phyloP scores from a whole-genome alignment of 1,140 invertebrate genomes.

The Trypoxylus dichotomus region DNA sequence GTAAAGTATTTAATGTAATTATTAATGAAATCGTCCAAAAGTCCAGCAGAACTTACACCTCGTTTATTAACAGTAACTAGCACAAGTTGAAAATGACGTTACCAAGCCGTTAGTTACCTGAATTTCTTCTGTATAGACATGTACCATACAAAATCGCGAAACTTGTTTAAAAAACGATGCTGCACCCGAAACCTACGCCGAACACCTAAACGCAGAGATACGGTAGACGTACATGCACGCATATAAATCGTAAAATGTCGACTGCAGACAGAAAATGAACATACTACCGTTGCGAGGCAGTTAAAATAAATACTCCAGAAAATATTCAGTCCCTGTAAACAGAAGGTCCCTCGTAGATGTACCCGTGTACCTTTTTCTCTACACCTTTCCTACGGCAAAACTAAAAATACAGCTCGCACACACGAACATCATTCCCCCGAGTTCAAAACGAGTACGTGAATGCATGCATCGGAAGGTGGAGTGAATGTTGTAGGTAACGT shows the following conservation, averaged over 20 bases:
- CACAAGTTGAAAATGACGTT: too few relatives aligned
- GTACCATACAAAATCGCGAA: too few relatives aligned
- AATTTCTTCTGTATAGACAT: too few relatives aligned
- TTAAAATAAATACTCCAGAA: constrained; percentile 18
- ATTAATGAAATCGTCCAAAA: too few relatives aligned
- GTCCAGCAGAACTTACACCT: too few relatives aligned
- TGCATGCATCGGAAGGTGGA: background rate
- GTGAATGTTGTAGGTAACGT: background rate
- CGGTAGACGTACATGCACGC: too few relatives aligned
- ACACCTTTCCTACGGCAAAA: background rate
- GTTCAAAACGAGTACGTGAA: background rate
- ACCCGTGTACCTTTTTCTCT: background rate
- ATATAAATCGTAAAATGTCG: constrained; percentile 4
- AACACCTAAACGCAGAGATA: too few relatives aligned
- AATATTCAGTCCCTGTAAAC: constrained; percentile 13
- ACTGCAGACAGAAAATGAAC: constrained; percentile 13
- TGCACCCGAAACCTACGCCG: too few relatives aligned
- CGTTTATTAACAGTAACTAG: too few relatives aligned
- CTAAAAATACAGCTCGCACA: constrained; percentile 12
- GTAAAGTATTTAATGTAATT: too few relatives aligned
- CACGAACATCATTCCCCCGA: background rate
- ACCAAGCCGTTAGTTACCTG: too few relatives aligned
- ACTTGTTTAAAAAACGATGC: too few relatives aligned
- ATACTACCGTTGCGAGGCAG: background rate
- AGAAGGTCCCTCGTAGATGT: background rate